Percentiles rank a stretch among this genome's conserved stretches.
phyloP scores from a whole-genome alignment of 2,888 invertebrate species.

The Cyaniris semiargus region DNA sequence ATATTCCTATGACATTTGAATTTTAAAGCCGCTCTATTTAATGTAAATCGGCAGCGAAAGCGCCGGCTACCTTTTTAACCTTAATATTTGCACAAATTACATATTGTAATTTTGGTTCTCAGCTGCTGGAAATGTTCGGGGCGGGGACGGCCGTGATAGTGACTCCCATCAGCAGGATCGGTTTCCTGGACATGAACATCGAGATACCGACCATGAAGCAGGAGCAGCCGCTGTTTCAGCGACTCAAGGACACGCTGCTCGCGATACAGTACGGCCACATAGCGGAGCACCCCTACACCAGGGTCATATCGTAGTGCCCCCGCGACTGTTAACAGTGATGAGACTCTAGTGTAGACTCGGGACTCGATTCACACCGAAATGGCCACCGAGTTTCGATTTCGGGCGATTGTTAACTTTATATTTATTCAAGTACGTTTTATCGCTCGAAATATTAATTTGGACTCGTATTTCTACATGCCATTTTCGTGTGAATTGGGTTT shows the following conservation, averaged over 20 bases:
- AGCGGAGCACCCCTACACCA: conserved; percentile 88
- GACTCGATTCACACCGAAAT: neutral
- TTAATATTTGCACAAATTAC: no score
- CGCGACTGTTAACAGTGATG: conserved; percentile 34
- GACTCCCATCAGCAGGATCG: conserved; percentile 93
- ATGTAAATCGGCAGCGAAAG: neutral
- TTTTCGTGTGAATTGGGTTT: neutral
- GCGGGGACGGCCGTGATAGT: conserved; percentile 98
- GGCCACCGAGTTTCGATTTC: neutral
- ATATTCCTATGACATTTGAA: neutral
- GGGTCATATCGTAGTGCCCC: conserved; percentile 65
- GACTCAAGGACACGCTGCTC: conserved; percentile 86
- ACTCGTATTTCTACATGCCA: neutral
- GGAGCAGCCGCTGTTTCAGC: conserved; percentile 85
- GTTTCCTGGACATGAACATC: conserved; percentile 85
- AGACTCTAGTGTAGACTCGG: neutral
- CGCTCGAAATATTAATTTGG: no score
- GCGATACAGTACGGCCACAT: conserved; percentile 95
- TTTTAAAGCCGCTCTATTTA: neutral
- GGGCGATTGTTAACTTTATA: no score
- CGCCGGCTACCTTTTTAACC: no score
- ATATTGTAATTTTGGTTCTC: conserved; percentile 38
- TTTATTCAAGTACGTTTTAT: neutral
- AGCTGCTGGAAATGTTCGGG: conserved; percentile 98
- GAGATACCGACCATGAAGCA: conserved; percentile 88